These are phyloP conservation scores for Oncorhynchus gorbuscha DNA, from an alignment of 2,113 vertebrate species.

Conservation along the genomic window DNA sequence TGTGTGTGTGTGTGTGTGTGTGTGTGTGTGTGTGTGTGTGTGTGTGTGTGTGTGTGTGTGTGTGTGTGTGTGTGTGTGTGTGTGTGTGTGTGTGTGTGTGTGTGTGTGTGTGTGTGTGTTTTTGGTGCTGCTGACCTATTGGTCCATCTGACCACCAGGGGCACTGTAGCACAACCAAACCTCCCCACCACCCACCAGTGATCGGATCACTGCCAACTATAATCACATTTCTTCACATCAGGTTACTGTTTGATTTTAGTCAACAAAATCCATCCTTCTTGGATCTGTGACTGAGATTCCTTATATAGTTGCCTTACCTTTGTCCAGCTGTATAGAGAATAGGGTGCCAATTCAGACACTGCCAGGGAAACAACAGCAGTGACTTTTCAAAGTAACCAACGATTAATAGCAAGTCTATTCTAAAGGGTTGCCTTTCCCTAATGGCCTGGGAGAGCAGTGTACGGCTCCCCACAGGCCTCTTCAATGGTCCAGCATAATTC, in stretches of 20 bases:
- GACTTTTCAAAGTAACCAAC: slow-evolving; percentile 60
- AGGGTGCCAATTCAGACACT: slow-evolving; percentile 37
- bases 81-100: too few species aligned
- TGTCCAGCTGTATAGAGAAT: not conserved
- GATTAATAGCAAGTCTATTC: slow-evolving; percentile 55
- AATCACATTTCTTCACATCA: not conserved
- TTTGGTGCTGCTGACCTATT: not conserved
- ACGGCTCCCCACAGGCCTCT: slow-evolving; percentile 62
- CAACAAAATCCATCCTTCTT: not conserved
- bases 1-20: too few species aligned
- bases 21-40: too few species aligned
- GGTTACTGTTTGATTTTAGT: not conserved
- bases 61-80: too few species aligned
- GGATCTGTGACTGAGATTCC: not conserved
- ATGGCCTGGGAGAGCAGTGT: slow-evolving; percentile 51
- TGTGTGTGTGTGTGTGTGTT: too few species aligned
- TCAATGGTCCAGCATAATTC: slow-evolving; percentile 65
- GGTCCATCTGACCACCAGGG: slow-evolving; percentile 11
- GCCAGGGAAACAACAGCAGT: slow-evolving; percentile 54
- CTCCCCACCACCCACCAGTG: not conserved
- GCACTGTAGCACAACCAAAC: slow-evolving; percentile 9
- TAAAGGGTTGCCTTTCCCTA: slow-evolving; percentile 46
- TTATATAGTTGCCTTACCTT: too few species aligned
- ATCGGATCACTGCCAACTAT: not conserved
- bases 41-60: too few species aligned